A percentile compares a stretch with the other conserved stretches of the same genome.
Evolutionary conservation across 2,113 vertebrate species (phyloP).

Genomic region (Lampris megalopsis): DNA sequence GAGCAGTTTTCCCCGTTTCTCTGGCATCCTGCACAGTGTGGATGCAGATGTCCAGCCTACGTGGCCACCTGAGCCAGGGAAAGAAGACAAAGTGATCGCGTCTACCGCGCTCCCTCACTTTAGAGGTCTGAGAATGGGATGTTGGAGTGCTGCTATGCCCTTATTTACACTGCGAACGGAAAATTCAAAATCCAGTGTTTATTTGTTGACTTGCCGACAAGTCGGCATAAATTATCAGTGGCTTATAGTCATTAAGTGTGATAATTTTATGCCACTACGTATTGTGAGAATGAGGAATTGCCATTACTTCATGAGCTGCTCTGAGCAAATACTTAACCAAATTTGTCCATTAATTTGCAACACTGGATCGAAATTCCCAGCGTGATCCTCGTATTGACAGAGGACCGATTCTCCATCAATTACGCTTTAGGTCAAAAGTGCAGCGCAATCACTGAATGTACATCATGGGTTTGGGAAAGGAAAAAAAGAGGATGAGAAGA

Average conservation of each 20-base stretch:
- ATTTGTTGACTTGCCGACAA: slow-evolving; percentile 4
- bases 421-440: slow-evolving; percentile 48
- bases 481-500: slow-evolving; percentile 26
- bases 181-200: neutral
- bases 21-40: slow-evolving; percentile 11
- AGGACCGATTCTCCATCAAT: slow-evolving; percentile 37
- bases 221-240: neutral
- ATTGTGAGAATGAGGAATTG: neutral
- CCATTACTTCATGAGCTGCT: slow-evolving; percentile 1
- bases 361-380: slow-evolving; percentile 16
- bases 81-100: neutral
- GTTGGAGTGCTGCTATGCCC: neutral
- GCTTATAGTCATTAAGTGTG: neutral
- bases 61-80: neutral
- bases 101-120: neutral
- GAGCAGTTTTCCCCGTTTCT: slow-evolving; percentile 20
- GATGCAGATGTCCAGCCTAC: slow-evolving; percentile 2
- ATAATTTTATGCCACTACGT: slow-evolving; percentile 3
- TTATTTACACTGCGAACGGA: neutral
- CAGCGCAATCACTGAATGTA: slow-evolving; percentile 23
- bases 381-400: slow-evolving; percentile 29
- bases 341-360: neutral
- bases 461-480: slow-evolving; percentile 23
- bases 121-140: neutral
- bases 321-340: neutral